Evolutionary conservation across 1,140 invertebrate species (phyloP), one percentile per base, ranked within the genome.

Genomic region (Drosophila tsacasi): DNA sequence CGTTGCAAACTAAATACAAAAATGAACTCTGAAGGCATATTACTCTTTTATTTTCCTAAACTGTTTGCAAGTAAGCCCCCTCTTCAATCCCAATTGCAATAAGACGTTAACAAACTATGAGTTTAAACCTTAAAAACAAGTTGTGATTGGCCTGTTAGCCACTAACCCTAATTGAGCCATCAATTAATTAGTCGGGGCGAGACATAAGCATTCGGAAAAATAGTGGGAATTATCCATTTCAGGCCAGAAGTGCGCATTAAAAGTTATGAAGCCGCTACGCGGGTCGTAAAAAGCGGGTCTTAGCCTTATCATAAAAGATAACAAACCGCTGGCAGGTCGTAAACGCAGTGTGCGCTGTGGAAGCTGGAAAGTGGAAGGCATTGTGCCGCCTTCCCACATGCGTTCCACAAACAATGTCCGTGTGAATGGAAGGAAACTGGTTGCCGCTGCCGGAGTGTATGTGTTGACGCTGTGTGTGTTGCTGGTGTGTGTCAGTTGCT

Each of bases 391-490:
- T 35, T 17, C 54, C 55, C 54, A 89, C 77, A 84, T 87, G 69
- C 58, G 73, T 81, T 89, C 84, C 84, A 90, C 84, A 89, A 89
- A 89, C 84, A 89, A 79, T 84, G 75, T 89, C 85, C 84, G 67
- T 89, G 85, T 89, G 84, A 89, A 90, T 89, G 84, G 84, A 89
- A 90, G 84, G 65, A 90, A 90, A 87, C 84, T 90, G 84, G 84
- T 89, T 87, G 84, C 50, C 63, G 67, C 65, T 58, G 46, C 46
- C 21, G 63, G 57, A 50, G 27, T 44, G 55, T 67, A 17, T 46
- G 25, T 67, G 66, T 23, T 58, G 81, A 7, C 8, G 32, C 6
- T 69, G 68, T 72, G 32, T 52, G 8, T 49, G 35, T 57, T 42
- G 64, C 52, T 57, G 7, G 35, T 60, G 40, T 27, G 40, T 58